Evolutionary conservation across 2,888 invertebrate genomes (phyloP).

Genomic region (Exephanes ischioxanthus): DNA sequence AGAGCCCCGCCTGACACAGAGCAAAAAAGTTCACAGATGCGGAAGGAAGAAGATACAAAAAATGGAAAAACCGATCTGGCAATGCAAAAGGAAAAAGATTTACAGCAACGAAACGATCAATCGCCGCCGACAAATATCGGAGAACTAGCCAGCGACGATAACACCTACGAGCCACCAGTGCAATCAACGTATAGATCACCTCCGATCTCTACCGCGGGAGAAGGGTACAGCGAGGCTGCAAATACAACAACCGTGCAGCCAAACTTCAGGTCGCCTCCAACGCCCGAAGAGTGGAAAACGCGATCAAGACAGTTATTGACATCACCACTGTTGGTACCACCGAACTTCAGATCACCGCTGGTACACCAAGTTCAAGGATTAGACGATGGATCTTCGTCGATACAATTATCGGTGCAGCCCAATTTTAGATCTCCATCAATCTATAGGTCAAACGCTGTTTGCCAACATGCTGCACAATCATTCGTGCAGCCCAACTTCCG

Average conservation of each 20-base stretch:
- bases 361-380: too few relatives aligned
- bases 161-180: neutral
- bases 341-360: too few relatives aligned
- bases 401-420: too few relatives aligned
- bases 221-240: neutral
- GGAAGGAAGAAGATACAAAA: neutral
- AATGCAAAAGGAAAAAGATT: neutral
- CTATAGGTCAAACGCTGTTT: too few relatives aligned
- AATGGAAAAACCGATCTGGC: neutral
- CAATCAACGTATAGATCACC: neutral
- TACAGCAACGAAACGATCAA: neutral
- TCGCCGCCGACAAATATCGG: constrained; percentile 7
- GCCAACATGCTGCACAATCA: too few relatives aligned
- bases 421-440: too few relatives aligned
- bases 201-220: neutral
- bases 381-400: too few relatives aligned
- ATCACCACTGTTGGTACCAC: too few relatives aligned
- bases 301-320: too few relatives aligned
- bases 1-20: neutral
- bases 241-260: neutral
- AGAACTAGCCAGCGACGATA: neutral
- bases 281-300: neutral
- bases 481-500: too few relatives aligned
- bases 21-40: neutral
- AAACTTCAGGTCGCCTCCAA: constrained; percentile 2